These are phyloP conservation scores for Theropithecus gelada DNA, from an alignment of 2,113 vertebrate species.

Conservation along the genomic window DNA sequence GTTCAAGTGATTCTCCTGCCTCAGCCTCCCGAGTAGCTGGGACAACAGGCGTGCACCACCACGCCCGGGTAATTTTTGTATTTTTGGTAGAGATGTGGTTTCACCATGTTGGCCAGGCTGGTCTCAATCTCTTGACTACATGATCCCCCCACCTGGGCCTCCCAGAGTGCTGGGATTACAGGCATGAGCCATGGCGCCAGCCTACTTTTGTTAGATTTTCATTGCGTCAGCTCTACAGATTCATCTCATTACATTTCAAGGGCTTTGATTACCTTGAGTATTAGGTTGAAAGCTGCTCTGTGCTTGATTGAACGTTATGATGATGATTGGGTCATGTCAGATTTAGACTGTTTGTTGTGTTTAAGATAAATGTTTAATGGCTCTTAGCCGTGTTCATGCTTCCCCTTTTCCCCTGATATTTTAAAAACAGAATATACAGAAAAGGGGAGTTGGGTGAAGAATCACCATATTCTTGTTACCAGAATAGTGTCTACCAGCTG, in stretches of 20 bases:
- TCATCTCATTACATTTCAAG: neutral
- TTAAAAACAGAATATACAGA: neutral
- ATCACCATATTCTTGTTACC: neutral
- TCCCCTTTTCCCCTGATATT: neutral
- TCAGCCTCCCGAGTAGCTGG: too few species aligned
- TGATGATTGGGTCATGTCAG: neutral
- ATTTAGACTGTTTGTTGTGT: neutral
- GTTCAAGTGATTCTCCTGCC: too few species aligned
- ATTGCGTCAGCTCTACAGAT: neutral
- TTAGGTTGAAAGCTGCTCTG: neutral
- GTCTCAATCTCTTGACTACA: too few species aligned
- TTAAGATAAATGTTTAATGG: neutral
- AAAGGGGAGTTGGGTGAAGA: slow-evolving; percentile 13
- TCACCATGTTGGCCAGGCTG: too few species aligned
- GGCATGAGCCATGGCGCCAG: too few species aligned
- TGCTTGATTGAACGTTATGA: neutral
- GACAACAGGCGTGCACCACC: too few species aligned
- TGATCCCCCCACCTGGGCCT: too few species aligned
- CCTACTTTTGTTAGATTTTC: neutral
- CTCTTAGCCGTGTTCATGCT: neutral
- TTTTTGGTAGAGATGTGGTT: too few species aligned
- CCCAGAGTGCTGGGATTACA: too few species aligned
- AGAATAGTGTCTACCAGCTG: slow-evolving; percentile 2
- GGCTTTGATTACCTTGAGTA: neutral
- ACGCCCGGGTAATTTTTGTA: too few species aligned